Conservation (phyloP, 2,113 vertebrate species). For the Coturnix japonica region DNA sequence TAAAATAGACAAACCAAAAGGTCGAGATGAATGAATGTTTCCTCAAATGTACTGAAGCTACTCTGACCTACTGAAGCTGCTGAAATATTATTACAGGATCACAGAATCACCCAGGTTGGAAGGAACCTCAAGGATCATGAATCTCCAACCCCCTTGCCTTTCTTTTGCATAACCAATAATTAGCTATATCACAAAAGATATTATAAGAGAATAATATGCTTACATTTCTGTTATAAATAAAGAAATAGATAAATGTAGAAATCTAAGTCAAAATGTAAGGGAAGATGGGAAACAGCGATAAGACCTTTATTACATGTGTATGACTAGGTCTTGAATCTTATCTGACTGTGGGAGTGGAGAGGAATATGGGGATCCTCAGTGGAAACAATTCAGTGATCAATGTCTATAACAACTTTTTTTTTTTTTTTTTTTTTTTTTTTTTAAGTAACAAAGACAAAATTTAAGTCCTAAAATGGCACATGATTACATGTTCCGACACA, state of each 20-base stretch:
- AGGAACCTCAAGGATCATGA: too few species aligned
- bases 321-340: background rate
- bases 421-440: background rate
- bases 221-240: background rate
- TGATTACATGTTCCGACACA: background rate
- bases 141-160: too few species aligned
- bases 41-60: background rate
- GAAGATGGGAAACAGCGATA: background rate
- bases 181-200: background rate
- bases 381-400: background rate
- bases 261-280: background rate
- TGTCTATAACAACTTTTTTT: background rate
- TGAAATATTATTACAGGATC: background rate
- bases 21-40: background rate
- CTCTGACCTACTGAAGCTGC: background rate
- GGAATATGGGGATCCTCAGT: accelerated
- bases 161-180: background rate
- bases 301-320: background rate
- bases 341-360: background rate
- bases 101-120: too few species aligned
- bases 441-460: background rate
- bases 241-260: background rate
- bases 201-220: background rate
- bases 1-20: background rate
- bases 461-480: background rate